These are phyloP conservation scores for Campoletis sonorensis DNA, from an alignment of 1,140 invertebrate species.

Conservation along the genomic window DNA sequence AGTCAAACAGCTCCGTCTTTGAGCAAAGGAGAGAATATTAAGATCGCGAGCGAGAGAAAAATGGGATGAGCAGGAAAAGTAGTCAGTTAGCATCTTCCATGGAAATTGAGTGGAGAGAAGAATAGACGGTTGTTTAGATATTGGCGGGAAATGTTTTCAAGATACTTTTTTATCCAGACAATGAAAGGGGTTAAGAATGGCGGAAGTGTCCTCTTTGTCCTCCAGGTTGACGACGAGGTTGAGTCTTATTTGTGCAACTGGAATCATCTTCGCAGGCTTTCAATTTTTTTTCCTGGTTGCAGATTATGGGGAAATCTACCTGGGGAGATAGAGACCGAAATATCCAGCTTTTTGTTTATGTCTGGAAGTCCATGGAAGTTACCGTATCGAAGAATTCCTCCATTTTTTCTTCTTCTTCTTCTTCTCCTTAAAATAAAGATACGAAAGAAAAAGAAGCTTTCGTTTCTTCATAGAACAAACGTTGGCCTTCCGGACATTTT, in stretches of 20 bases:
- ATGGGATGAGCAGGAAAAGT: not conserved
- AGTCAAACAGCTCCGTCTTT: not conserved
- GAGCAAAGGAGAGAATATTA: not conserved
- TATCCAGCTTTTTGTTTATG: not conserved
- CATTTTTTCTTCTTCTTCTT: too few relatives aligned
- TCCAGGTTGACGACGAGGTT: not conserved
- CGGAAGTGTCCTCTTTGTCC: not conserved
- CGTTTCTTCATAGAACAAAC: too few relatives aligned
- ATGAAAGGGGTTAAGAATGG: not conserved
- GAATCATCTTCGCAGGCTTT: not conserved
- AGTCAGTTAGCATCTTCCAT: not conserved
- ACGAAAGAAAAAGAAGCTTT: too few relatives aligned
- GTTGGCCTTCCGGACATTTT: too few relatives aligned
- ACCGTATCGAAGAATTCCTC: too few relatives aligned
- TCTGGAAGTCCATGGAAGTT: too few relatives aligned
- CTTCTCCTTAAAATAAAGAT: too few relatives aligned
- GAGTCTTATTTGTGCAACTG: not conserved
- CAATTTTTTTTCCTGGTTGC: too few relatives aligned
- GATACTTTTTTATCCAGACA: not conserved
- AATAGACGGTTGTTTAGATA: not conserved
- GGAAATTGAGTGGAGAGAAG: not conserved
- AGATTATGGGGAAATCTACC: slow-evolving; percentile 9
- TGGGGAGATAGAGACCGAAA: not conserved
- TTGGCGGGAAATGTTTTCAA: not conserved
- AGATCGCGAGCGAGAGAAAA: slow-evolving; percentile 3